A percentile compares a stretch with the other conserved stretches of the same genome.
Conservation (phyloP, 2,888 invertebrate species). For the Meloe dianella region DNA sequence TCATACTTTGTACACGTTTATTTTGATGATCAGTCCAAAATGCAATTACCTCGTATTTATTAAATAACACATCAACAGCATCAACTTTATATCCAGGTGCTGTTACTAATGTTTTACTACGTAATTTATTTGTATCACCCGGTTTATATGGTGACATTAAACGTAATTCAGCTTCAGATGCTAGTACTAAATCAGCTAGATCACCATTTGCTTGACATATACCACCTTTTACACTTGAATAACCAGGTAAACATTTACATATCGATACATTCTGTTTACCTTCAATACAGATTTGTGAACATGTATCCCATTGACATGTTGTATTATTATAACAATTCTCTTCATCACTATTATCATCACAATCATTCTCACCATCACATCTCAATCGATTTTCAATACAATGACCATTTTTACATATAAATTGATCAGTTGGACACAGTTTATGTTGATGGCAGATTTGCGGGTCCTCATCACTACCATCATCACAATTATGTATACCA, state of each 20-base stretch:
- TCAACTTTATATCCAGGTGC: conserved; percentile 63
- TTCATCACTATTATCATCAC: conserved; percentile 62
- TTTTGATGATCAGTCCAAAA: conserved; percentile 62
- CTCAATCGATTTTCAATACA: conserved; percentile 65
- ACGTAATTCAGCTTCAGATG: conserved; percentile 67
- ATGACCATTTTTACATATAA: conserved; percentile 61
- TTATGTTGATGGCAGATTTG: conserved; percentile 47
- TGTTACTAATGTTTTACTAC: conserved; percentile 54
- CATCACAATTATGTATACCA: conserved; percentile 75
- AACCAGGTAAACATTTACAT: conserved; percentile 72
- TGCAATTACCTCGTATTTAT: conserved; percentile 48
- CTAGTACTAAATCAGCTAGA: conserved; percentile 69
- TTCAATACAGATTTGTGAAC: conserved; percentile 78
- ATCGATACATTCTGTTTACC: conserved; percentile 63
- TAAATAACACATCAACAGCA: conserved; percentile 62
- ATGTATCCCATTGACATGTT: conserved; percentile 72
- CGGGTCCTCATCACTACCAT: conserved; percentile 72
- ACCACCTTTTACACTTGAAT: conserved; percentile 58
- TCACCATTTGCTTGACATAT: conserved; percentile 66
- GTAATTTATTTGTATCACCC: conserved; percentile 54
- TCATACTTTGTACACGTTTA: conserved; percentile 58
- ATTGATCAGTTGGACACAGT: conserved; percentile 55
- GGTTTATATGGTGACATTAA: conserved; percentile 69
- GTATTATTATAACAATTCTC: conserved; percentile 47
- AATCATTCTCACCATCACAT: conserved; percentile 66